Base-by-base conservation (phyloP, 23 tunicate genomes). In the Ciona savignyi region DNA sequence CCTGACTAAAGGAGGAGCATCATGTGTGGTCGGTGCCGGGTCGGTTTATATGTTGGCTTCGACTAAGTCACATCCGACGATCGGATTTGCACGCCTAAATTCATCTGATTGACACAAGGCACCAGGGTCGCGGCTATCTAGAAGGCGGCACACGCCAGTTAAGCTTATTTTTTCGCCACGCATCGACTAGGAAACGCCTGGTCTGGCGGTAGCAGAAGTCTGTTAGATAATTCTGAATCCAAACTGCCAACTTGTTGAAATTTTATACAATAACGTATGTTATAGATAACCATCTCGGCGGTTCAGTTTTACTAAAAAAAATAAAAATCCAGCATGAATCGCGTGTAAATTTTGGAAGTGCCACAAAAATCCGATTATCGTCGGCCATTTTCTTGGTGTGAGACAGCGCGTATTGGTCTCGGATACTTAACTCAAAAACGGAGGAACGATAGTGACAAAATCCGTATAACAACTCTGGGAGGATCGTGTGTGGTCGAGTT, bases 401-500 rank as follows among this genome's bases (percentile, higher is more conserved):
- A 6, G 56, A n/a, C n/a, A n/a, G n/a, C n/a, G 56, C 56, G 56
- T 42, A 6, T 15, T 9, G 56, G 56, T 42, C 56, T 9, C 56
- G 56, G 56, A 15, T 42, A 15, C 56, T 42, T 42, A 42, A 42
- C 56, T 42, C 56, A 15, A 6, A 42, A 42, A 42, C 9, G 11
- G 15, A 42, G 56, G 56, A 42, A 15, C 9, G 56, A 9, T 42
- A 9, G 56, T 42, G 56, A 42, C 56, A 42, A 42, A 15, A 42
- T 42, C 11, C 56, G 15, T 6, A 15, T 42, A 42, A 15, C 11
- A 42, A 15, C 11, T 42, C 9, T 42, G 15, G 9, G 15, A 42
- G 56, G 56, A 42, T 42, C 56, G 56, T 42, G 56, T 42, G 56
- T 42, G 56, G 56, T 42, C 56, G 56, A 42, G 56, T 42, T 42